Base-by-base conservation (phyloP, 2,888 invertebrate genomes). In the Notodonta dromedarius region DNA sequence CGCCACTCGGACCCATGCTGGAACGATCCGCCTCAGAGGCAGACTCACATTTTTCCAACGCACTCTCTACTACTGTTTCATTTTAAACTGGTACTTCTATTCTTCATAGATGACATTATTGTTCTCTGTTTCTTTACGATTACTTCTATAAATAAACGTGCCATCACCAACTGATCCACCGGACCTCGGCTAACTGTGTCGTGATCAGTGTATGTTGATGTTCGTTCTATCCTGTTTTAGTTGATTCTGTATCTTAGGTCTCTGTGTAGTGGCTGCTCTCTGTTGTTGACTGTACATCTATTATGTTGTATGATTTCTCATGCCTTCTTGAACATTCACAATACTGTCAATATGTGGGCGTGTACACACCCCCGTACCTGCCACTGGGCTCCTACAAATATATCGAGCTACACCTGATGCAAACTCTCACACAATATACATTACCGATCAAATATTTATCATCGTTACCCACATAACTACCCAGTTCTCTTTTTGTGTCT, bases 241-340 rank as follows among this genome's bases (percentile, higher is more conserved):
- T 91, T 91, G 77, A 83, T 80, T 88, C 85, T 87, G 85, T 89
- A 89, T 86, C 81, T 84, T 89, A 89, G 87, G 89, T 91, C 85
- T 93, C 90, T 94, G 93, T 93, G 92, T 94, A 94, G 94, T 94
- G 93, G 93, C 94, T 94, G 94, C 88, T 94, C 88, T 91, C 90
- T 94, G 94, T 94, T 94, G 93, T 93, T 89, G 89, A 90, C 86
- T 93, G 93, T 93, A 87, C 84, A 82, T 89, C 88, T 90, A 90
- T 93, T 92, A 89, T 91, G 91, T 93, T 93, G 89, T 93, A 90
- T 91, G 85, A 90, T 91, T 92, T 88, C 6, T 91, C 89, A 90
- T 92, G 93, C 93, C 92, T 93, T 92, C 89, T 93, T 85, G 83
- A 88, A 93, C 93, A 93, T 91, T 93, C 91, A 93, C 92, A 91